Evolutionary conservation across 2,797 vertebrate genomes (phyloP).

Genomic region (Malacoraja senta): DNA sequence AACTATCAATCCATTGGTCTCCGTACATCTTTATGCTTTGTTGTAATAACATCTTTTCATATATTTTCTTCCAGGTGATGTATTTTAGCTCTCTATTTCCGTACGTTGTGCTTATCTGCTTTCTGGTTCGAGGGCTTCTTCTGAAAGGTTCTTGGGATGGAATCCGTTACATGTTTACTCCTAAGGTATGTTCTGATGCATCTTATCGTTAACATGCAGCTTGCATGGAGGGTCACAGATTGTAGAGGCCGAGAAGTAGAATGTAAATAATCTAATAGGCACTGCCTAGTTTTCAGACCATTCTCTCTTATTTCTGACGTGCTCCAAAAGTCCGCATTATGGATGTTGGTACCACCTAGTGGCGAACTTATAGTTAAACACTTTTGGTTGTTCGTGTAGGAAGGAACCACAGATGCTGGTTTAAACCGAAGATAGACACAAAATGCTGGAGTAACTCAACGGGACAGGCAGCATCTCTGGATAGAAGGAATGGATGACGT

Average conservation of each 20-base stretch:
- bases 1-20: not conserved
- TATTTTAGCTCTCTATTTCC: constrained; percentile 97
- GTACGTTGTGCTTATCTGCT: constrained; percentile 87
- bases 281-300: not conserved
- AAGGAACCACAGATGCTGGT: too few relatives aligned
- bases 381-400: too few relatives aligned
- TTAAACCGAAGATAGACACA: too few relatives aligned
- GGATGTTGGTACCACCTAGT: not conserved
- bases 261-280: not conserved
- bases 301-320: not conserved
- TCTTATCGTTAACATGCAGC: not conserved
- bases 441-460: too few relatives aligned
- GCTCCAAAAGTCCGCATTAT: not conserved
- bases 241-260: not conserved
- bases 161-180: constrained; percentile 94
- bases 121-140: constrained; percentile 81
- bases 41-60: not conserved
- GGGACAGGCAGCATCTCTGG: too few relatives aligned
- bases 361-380: not conserved
- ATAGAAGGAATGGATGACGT: too few relatives aligned
- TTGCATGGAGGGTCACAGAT: not conserved
- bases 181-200: constrained; percentile 67
- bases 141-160: constrained; percentile 86
- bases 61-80: constrained; percentile 74
- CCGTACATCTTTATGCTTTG: not conserved